Percentiles rank a stretch among this genome's conserved stretches.
Evolutionary conservation across 2,888 invertebrate species (phyloP).

Genomic region (Sepioteuthis lessoniana): DNA sequence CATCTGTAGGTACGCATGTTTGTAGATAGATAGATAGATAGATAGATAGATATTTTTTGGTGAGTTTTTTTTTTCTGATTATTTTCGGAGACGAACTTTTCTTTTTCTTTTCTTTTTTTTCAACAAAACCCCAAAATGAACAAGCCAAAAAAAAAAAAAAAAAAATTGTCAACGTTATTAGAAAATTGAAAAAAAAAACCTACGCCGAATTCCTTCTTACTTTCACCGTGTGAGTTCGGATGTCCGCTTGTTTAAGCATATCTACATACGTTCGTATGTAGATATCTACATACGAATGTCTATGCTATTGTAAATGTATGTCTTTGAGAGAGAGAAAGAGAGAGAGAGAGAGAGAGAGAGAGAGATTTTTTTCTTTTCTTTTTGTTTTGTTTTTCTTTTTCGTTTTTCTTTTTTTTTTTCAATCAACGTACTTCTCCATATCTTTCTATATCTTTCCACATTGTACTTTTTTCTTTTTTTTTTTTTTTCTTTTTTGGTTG

Average conservation of each 20-base stretch:
- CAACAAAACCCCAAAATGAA: not conserved
- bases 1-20: not conserved
- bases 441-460: not conserved
- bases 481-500: no score
- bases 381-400: not conserved
- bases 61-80: no score
- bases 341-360: no score
- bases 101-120: not conserved
- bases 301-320: not conserved
- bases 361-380: no score
- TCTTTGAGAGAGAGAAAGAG: no score
- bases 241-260: not conserved
- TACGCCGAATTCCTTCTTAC: not conserved
- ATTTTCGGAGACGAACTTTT: not conserved
- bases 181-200: not conserved
- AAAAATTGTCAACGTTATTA: not conserved
- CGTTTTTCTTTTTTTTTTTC: not conserved
- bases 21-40: not conserved
- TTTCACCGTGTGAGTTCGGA: not conserved
- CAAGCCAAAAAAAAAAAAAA: no score
- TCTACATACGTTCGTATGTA: not conserved
- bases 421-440: not conserved
- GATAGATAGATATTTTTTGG: no score
- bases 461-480: not conserved
- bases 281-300: not conserved